phyloP scores from a whole-genome alignment of 2,888 invertebrate species.

The Meloe dianella region DNA sequence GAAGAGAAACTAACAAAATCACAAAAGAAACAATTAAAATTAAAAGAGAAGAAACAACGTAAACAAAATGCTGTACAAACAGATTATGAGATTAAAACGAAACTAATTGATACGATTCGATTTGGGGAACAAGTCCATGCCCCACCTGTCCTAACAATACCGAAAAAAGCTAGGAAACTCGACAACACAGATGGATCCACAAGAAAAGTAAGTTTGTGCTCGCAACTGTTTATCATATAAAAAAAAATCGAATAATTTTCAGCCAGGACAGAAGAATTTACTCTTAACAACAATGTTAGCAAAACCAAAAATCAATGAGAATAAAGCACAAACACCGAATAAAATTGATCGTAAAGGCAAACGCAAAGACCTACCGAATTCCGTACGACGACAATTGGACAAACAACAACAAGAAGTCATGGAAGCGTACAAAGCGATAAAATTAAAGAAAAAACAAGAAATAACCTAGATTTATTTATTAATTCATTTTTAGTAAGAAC shows the following conservation, averaged over 20 bases:
- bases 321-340: conserved; percentile 37
- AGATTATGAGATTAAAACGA: conserved; percentile 59
- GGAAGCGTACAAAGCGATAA: conserved; percentile 66
- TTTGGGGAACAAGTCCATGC: conserved; percentile 80
- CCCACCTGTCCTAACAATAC: conserved; percentile 70
- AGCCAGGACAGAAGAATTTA: conserved; percentile 71
- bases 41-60: conserved; percentile 61
- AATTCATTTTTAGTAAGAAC: background rate
- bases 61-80: conserved; percentile 44
- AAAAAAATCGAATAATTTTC: conserved; percentile 46
- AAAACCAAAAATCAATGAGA: conserved; percentile 39
- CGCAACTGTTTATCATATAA: conserved; percentile 1
- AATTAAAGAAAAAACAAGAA: conserved; percentile 49
- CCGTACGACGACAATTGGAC: conserved; percentile 66
- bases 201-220: conserved; percentile 40
- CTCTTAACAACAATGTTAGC: conserved; percentile 65
- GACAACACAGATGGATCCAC: conserved; percentile 30
- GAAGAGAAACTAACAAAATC: conserved; percentile 60
- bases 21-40: conserved; percentile 64
- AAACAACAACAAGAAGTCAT: conserved; percentile 66
- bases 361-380: conserved; percentile 66
- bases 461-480: conserved; percentile 5
- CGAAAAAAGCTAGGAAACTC: conserved; percentile 60
- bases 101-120: conserved; percentile 66
- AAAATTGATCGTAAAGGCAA: conserved; percentile 64